Conservation (phyloP, 2,888 invertebrate species). For the Eurois occulta region DNA sequence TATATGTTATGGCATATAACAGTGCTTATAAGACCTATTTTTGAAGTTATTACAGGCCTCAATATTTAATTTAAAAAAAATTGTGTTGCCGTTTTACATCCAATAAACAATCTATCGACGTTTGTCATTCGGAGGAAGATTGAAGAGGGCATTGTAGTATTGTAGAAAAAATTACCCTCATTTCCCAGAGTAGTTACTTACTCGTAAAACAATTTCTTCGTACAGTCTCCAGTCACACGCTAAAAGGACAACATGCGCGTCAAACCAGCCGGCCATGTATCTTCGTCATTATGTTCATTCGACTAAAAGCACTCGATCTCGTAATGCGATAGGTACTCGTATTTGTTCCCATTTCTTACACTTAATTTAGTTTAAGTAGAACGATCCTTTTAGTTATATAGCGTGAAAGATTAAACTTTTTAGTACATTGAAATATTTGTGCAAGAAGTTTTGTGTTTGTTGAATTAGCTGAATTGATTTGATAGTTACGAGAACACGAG, state of each 20-base stretch:
- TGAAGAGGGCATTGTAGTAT: background rate
- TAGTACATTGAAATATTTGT: conserved; percentile 49
- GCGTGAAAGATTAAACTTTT: conserved; percentile 65
- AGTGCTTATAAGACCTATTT: background rate
- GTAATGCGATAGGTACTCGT: conserved; percentile 72
- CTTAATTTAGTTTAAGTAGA: conserved; percentile 78
- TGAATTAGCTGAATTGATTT: conserved; percentile 20
- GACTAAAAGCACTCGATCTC: conserved; percentile 80
- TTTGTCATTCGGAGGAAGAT: background rate
- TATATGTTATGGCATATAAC: too few relatives aligned
- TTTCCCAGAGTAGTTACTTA: conserved; percentile 22
- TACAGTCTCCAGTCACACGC: conserved; percentile 4
- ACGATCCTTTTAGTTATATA: conserved; percentile 65
- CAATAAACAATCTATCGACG: background rate
- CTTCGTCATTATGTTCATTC: conserved; percentile 74
- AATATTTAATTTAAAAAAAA: background rate
- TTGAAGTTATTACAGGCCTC: background rate
- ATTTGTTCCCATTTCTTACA: conserved; percentile 76
- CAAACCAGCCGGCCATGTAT: conserved; percentile 62
- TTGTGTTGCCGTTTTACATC: background rate
- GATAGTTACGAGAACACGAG: background rate
- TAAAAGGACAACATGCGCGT: conserved; percentile 53
- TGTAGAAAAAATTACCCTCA: conserved; percentile 1
- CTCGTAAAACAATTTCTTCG: conserved; percentile 29
- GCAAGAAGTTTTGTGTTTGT: conserved; percentile 29